A percentile compares a stretch with the other conserved stretches of the same genome.
Conservation (phyloP, 1,140 invertebrate species). For the Brachionus manjavacas region DNA sequence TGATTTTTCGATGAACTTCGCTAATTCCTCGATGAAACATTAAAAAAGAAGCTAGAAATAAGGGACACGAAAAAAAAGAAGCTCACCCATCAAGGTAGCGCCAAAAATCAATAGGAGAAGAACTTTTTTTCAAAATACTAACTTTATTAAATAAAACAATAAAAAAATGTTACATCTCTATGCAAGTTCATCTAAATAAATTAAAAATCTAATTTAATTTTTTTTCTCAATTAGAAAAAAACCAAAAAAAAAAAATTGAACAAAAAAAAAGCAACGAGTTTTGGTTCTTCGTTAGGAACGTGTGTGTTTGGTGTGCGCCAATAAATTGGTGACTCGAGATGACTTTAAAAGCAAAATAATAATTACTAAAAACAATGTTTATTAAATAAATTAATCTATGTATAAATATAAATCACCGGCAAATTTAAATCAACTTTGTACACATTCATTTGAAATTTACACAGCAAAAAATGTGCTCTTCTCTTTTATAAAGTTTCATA, state of each 20-base stretch:
- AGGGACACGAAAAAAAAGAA: too few relatives aligned
- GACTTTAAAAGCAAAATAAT: not conserved
- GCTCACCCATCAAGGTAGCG: too few relatives aligned
- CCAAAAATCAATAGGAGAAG: too few relatives aligned
- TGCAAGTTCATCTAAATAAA: too few relatives aligned
- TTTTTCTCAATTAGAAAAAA: too few relatives aligned
- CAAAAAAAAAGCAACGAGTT: not conserved
- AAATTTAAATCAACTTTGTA: not conserved
- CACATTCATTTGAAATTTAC: not conserved
- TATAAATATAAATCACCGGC: not conserved
- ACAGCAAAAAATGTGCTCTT: not conserved
- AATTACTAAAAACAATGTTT: slow-evolving; percentile 23
- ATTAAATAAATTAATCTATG: not conserved
- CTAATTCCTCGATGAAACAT: too few relatives aligned
- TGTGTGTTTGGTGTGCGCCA: not conserved
- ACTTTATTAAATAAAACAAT: too few relatives aligned
- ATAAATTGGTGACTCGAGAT: not conserved
- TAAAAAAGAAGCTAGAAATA: too few relatives aligned
- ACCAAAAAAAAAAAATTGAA: not conserved
- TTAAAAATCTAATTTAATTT: too few relatives aligned
- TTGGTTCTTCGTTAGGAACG: slow-evolving; percentile 8
- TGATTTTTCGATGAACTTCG: too few relatives aligned
- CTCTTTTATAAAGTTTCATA: not conserved
- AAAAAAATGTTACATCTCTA: too few relatives aligned
- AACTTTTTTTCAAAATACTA: too few relatives aligned